These are phyloP conservation scores for Iselma pallidipennis DNA, from an alignment of 2,888 invertebrate genomes.

Conservation along the genomic window DNA sequence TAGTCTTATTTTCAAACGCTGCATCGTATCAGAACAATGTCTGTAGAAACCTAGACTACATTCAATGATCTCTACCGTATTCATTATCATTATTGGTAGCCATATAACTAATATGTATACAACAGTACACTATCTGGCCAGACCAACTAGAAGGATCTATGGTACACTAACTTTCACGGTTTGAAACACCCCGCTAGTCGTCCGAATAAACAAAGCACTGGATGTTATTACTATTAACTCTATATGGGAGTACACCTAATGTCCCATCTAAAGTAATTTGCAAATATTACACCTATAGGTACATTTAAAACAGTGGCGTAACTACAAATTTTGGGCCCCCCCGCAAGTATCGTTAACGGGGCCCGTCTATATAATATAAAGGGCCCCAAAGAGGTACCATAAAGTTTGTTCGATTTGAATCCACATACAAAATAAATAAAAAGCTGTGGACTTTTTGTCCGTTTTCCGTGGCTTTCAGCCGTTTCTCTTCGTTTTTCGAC, in stretches of 20 bases:
- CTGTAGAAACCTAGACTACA: background rate
- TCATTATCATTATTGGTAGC: constrained; percentile 1
- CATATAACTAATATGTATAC: background rate
- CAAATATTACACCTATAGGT: no score
- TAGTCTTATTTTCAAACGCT: background rate
- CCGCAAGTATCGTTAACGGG: no score
- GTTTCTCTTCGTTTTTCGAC: no score
- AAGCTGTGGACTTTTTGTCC: no score
- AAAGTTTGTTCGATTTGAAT: no score
- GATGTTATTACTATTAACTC: background rate
- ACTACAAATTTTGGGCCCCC: no score
- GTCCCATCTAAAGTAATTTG: background rate
- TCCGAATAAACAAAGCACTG: constrained; percentile 27
- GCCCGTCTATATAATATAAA: no score
- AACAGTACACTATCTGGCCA: background rate
- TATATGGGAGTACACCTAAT: background rate
- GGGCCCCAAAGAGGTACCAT: no score
- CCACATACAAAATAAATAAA: no score
- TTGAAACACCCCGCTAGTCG: constrained; percentile 30
- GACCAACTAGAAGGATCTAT: constrained; percentile 29
- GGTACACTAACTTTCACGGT: constrained; percentile 38
- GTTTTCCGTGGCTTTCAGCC: no score
- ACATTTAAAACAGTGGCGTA: no score
- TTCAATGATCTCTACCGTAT: background rate
- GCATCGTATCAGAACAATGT: background rate